Evolutionary conservation across 2,113 vertebrate genomes (phyloP), one percentile per base, ranked within the genome.

Genomic region (Sphyrna mokarran): DNA sequence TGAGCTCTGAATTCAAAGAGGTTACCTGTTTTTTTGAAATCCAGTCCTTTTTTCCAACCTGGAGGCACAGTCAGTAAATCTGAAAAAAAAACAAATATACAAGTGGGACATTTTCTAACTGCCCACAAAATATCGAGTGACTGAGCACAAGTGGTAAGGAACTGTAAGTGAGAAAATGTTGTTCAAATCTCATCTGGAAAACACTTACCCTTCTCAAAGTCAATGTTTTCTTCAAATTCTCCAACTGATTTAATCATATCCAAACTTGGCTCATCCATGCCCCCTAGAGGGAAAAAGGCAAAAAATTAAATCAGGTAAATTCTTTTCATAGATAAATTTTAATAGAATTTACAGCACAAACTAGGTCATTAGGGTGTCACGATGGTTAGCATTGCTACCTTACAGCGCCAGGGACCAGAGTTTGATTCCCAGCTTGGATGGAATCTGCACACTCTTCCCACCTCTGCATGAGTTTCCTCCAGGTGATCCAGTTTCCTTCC

Each of bases 261-360:
- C 26, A 99, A 96, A 29, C 97, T 98, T 29, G 98, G 98, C 96
- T 99, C 98, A 94, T 99, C 98, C 98, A 99, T 98, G 33, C 98
- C 98, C 48, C 97, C 98, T 99, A 85, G 95, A 91, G 5, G 29
- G 37, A 96, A 23, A 26, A 78, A 37, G 33, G 13, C 8, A 80
- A 9, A 37, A 14, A n/a, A 90, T 13, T 0, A 63, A 48, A 94
- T 54, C 48, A 91, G 9, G 58, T 20, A 23, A 95, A 14, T 23
- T 9, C 7, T 94, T 20, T 63, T 80, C 29, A 37, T 18, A 95
- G 8, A 40, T 48, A 95, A 10, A 16, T 16, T 72, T 72, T 9
- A 6, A 72, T 0, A 40, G 78, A 37, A 80, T 80, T 80, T 37
- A 80, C 33, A 80, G n/a, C 76, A 37, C 76, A 37, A 80, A 80